Base-by-base conservation (phyloP, 2,888 invertebrate genomes). In the Tachina grossa region DNA sequence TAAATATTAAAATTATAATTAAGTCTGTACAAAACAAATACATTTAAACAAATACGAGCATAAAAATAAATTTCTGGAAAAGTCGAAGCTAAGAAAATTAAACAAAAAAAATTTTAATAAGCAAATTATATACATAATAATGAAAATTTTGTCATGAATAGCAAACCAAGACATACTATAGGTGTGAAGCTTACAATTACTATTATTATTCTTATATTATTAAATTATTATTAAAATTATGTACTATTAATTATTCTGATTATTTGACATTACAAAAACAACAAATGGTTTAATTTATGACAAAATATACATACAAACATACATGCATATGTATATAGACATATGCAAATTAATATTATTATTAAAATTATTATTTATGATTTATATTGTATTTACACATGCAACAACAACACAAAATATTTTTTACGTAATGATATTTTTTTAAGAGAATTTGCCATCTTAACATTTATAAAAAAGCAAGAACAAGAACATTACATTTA, bases 391-490 rank as follows among this genome's bases (percentile, higher is more conserved):
- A 85, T 85, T 85, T 82, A 85, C 82, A 82, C 75, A 75, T 82
- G 75, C 75, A 85, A 78, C 74, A 82, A 69, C 82, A 85, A 85
- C 81, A 85, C 81, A 85, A 85, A 80, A 79, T 79, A 84, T 82
- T 77, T 78, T 82, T 85, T 85, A 79, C 75, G 78, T 87, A 86
- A 87, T 76, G 78, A 85, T 75, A 84, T 82, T 74, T 87, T 69
- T 83, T 82, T 79, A 83, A 76, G 72, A 81, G 79, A 85, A 83
- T 85, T 84, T 87, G 83, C 82, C 87, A 85, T 87, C 83, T 85
- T 83, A 85, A 87, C 74, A 51, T 85, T 85, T 85, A 84, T 80
- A 72, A 65, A 72, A 65, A 71, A 55, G 16, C 2, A 63, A 63
- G 6, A 22, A 65, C 10, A 69, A 59, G 39, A 84, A 83, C 71